Evolutionary conservation across 2,113 vertebrate genomes (phyloP), one percentile per base, ranked within the genome.

Genomic region (Cyanoramphus novaezelandiae): DNA sequence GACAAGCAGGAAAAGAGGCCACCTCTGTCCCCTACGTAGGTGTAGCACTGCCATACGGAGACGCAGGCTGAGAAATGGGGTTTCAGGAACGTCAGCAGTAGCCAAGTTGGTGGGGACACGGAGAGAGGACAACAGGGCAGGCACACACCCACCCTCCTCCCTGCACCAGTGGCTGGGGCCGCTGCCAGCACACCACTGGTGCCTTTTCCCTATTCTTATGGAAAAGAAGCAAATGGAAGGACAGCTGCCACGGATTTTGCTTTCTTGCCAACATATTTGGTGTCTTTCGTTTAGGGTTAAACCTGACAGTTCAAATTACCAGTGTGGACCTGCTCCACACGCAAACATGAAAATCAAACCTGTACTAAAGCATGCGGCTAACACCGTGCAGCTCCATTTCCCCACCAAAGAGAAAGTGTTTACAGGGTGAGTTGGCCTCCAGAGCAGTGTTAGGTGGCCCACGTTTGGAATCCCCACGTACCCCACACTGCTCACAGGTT

Each of bases 251-350:
- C 43, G 43, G 43, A 63, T 67, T 94, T 82, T 92, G 13, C 25
- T 84, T 92, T 92, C 77, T 59, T 86, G 44, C 6, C 59, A 74
- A n/a, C 18, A 24, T 67, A 75, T 41, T 49, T 53, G 21, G 6
- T 84, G 41, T 57, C 60, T 75, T 86, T 86, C 46, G 29, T 39
- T 87, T 35, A 50, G 37, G 43, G 47, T 68, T 85, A 71, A 93
- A 60, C 43, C 9, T 79, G 47, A 76, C 47, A 76, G 91, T 82
- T 94, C 27, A 64, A 75, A 52, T 71, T 79, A 67, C 57, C 19
- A 37, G 2, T 18, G 13, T 71, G 39, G 82, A 50, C 25, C 11
- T 0, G 0, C 53, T 78, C 50, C 43, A 78, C n/a, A 20, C 0
- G 1, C 37, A 84, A 75, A 67, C 28, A 67, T 37, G 67, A 85